These are phyloP conservation scores for Pristionchus mayeri DNA, from an alignment of 2,888 invertebrate genomes.

Conservation along the genomic window DNA sequence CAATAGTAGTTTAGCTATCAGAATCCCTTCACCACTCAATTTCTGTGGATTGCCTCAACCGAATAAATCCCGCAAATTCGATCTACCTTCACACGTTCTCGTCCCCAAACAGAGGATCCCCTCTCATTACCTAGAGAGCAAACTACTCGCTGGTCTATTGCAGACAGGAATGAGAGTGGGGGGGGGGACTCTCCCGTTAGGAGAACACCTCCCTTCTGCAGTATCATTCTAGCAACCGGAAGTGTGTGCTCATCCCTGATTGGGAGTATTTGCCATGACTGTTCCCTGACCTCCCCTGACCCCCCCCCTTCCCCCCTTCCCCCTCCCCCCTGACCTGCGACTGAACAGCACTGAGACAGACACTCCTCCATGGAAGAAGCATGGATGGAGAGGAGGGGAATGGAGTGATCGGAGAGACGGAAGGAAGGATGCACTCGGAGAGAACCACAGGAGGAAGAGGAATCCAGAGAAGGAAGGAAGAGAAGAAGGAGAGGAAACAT, in stretches of 20 bases:
- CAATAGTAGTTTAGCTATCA: too few relatives aligned
- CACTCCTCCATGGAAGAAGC: constrained; percentile 20
- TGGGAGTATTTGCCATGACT: too few relatives aligned
- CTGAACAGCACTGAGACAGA: constrained; percentile 11
- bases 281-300: too few relatives aligned
- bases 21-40: neutral
- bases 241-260: neutral
- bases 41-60: too few relatives aligned
- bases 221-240: constrained; percentile 11
- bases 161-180: neutral
- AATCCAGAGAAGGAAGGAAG: neutral
- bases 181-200: neutral
- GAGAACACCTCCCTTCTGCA: neutral
- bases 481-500: constrained; percentile 5
- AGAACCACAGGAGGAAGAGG: neutral
- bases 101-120: neutral
- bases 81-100: neutral
- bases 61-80: too few relatives aligned
- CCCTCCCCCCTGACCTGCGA: too few relatives aligned
- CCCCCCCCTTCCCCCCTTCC: too few relatives aligned
- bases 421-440: constrained; percentile 39
- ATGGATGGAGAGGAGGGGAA: constrained; percentile 22
- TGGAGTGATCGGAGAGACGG: constrained; percentile 16
- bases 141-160: constrained; percentile 13
- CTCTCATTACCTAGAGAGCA: constrained; percentile 10